phyloP scores from a whole-genome alignment of 1,140 invertebrate species.

The Daktulosphaira vitifoliae region DNA sequence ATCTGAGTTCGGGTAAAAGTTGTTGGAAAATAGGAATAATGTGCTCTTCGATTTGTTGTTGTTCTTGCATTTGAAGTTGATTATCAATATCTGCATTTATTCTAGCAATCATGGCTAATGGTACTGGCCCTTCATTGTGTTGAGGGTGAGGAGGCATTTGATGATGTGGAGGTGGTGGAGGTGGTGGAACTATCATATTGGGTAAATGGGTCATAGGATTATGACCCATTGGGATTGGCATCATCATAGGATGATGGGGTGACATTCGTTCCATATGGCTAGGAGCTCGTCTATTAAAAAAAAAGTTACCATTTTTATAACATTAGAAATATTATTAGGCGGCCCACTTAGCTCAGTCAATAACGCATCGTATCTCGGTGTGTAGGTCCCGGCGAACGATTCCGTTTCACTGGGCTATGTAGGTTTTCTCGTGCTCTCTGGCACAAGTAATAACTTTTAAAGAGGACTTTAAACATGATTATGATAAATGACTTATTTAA shows the following conservation, averaged over 20 bases:
- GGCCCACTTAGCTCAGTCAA: too few relatives aligned
- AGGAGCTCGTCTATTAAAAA: constrained; percentile 13
- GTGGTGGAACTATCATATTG: constrained; percentile 6
- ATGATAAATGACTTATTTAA: too few relatives aligned
- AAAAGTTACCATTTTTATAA: not conserved
- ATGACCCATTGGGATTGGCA: constrained; percentile 36
- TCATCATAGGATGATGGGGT: constrained; percentile 33
- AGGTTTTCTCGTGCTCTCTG: too few relatives aligned
- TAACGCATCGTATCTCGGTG: too few relatives aligned
- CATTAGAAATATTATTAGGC: too few relatives aligned
- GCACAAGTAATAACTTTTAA: too few relatives aligned
- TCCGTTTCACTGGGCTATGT: too few relatives aligned
- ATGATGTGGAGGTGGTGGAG: constrained; percentile 6
- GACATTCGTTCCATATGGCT: constrained; percentile 17
- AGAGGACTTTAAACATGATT: too few relatives aligned
- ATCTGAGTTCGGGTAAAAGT: constrained; percentile 20
- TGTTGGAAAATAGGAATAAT: constrained; percentile 37
- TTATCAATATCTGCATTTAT: constrained; percentile 21
- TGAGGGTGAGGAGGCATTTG: constrained; percentile 11
- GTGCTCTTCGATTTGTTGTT: constrained; percentile 35
- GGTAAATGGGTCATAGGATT: constrained; percentile 15
- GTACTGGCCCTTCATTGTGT: constrained; percentile 23
- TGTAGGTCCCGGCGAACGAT: too few relatives aligned
- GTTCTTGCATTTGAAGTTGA: constrained; percentile 20
- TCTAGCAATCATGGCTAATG: constrained; percentile 38